A percentile compares a stretch with the other conserved stretches of the same genome.
Evolutionary conservation across 2,888 invertebrate genomes (phyloP).

Genomic region (Scrobipalpa atriplicella): DNA sequence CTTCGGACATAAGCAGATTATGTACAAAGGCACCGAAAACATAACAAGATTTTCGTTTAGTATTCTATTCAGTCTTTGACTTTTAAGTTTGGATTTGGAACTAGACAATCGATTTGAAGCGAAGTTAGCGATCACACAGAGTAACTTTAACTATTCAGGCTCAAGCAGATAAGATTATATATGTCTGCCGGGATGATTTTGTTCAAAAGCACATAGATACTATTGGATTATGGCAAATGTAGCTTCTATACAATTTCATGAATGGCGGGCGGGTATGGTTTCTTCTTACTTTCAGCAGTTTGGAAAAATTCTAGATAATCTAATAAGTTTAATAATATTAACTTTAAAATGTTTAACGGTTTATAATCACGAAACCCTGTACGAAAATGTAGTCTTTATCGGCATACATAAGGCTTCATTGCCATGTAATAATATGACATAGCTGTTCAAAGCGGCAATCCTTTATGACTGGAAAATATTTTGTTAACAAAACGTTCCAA

Average conservation of each 20-base stretch:
- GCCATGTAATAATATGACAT: not conserved
- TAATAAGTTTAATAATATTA: constrained; percentile 2
- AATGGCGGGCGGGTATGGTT: too few species aligned
- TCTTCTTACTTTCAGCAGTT: too few species aligned
- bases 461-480: not conserved
- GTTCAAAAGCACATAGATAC: too few species aligned
- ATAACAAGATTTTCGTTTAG: constrained; percentile 12
- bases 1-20: constrained; percentile 63
- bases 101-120: too few species aligned
- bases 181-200: too few species aligned
- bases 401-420: not conserved
- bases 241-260: too few species aligned
- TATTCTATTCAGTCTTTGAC: not conserved
- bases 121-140: too few species aligned
- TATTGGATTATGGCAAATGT: too few species aligned
- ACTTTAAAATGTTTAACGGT: not conserved
- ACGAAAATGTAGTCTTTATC: not conserved
- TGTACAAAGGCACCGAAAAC: constrained; percentile 40
- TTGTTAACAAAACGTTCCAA: not conserved
- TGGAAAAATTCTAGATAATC: not conserved
- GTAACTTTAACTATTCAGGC: too few species aligned
- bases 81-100: not conserved
- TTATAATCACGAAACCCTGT: not conserved
- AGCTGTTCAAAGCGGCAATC: not conserved
- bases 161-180: too few species aligned